These are phyloP conservation scores for Nymphicus hollandicus DNA, from an alignment of 2,113 vertebrate species.

Conservation along the genomic window DNA sequence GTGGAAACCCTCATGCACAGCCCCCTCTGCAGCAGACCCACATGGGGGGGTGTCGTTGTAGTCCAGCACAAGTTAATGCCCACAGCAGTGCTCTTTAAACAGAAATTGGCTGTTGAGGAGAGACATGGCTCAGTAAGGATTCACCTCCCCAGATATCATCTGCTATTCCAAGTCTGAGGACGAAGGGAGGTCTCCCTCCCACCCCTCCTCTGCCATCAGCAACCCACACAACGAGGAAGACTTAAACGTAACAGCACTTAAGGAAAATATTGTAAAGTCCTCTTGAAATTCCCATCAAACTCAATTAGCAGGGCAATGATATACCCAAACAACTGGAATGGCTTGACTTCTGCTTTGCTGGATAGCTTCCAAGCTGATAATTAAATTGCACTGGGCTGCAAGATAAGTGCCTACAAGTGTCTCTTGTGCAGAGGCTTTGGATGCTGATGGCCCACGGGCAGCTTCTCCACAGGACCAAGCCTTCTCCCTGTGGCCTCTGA, in stretches of 20 bases:
- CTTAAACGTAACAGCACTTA: background rate
- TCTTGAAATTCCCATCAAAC: conserved; percentile 56
- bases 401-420: background rate
- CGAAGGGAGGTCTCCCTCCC: background rate
- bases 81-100: accelerated
- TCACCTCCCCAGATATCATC: background rate
- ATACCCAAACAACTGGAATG: conserved; percentile 36
- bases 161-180: background rate
- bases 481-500: background rate
- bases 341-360: conserved; percentile 22
- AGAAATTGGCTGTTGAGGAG: background rate
- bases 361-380: conserved; percentile 46
- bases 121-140: background rate
- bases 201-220: background rate
- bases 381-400: conserved; percentile 21
- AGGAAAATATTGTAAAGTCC: background rate
- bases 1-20: background rate
- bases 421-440: background rate
- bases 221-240: background rate
- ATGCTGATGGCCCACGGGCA: background rate
- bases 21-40: background rate
- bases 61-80: background rate
- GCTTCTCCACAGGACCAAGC: background rate
- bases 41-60: accelerated
- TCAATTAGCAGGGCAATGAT: conserved; percentile 48